Percentiles rank a stretch among this genome's conserved stretches.
These are phyloP conservation scores for Ochropacha duplaris DNA, from an alignment of 2,888 invertebrate species.

Conservation along the genomic window DNA sequence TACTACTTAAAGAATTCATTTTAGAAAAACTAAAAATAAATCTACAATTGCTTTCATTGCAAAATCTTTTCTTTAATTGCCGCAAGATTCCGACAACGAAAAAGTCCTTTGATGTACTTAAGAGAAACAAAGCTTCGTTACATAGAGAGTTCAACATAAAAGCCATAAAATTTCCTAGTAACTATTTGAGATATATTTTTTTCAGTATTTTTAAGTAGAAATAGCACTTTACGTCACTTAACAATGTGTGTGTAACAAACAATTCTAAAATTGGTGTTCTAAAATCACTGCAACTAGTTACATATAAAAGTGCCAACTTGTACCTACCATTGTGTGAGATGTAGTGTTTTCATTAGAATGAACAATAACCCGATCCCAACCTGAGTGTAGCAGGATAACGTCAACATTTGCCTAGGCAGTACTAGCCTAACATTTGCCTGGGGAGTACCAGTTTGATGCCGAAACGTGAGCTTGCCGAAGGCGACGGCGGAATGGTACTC, in stretches of 20 bases:
- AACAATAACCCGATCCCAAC: constrained; percentile 30
- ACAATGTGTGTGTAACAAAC: neutral
- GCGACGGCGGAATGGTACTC: neutral
- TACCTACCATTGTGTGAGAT: neutral
- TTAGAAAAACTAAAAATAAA: neutral
- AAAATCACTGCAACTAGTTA: neutral
- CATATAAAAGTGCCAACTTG: neutral
- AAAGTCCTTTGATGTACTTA: neutral
- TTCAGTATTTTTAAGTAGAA: too few species aligned
- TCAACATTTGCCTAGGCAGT: constrained; percentile 17
- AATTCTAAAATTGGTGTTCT: neutral
- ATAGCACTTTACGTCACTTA: too few species aligned
- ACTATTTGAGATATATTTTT: too few species aligned
- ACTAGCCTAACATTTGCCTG: constrained; percentile 6
- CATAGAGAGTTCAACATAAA: neutral
- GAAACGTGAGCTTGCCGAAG: constrained; percentile 5
- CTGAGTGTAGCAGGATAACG: constrained; percentile 28
- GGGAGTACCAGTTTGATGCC: neutral
- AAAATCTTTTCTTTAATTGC: neutral
- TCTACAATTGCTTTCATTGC: neutral
- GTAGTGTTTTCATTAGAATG: constrained; percentile 8
- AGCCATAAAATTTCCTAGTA: neutral
- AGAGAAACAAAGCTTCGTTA: neutral
- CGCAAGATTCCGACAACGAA: neutral
- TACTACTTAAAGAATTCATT: too few species aligned